Conservation (phyloP, 2,113 vertebrate species). For the Anseranas semipalmata region DNA sequence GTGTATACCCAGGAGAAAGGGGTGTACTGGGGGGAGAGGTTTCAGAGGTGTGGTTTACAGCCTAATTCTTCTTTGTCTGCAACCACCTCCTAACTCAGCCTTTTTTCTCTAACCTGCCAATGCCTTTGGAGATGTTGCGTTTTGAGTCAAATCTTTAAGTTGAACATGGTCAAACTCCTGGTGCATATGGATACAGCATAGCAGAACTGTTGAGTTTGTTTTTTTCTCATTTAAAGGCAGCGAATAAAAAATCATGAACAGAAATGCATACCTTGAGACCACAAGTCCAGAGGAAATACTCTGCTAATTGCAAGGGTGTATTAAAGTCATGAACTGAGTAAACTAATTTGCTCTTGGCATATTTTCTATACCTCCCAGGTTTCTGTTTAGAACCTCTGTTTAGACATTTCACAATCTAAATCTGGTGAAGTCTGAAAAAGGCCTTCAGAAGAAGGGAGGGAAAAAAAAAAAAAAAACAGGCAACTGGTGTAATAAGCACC, state of each 20-base stretch:
- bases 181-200: neutral
- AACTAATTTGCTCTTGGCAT: constrained; percentile 59
- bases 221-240: constrained; percentile 48
- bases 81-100: neutral
- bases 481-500: constrained; percentile 5
- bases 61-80: neutral
- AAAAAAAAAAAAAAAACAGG: neutral
- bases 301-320: constrained; percentile 52
- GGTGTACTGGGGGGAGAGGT: neutral
- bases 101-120: neutral
- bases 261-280: constrained; percentile 56
- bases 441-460: neutral
- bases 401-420: constrained; percentile 55
- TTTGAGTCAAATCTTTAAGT: neutral
- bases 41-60: neutral
- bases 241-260: constrained; percentile 36
- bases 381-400: constrained; percentile 64
- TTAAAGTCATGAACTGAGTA: constrained; percentile 68
- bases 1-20: neutral
- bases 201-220: constrained; percentile 15
- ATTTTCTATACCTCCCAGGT: constrained; percentile 53
- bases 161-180: neutral
- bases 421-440: constrained; percentile 41
- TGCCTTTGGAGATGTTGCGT: neutral
- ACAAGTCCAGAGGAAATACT: constrained; percentile 63